Conservation (phyloP, 2,797 vertebrate genomes). For the Pseudocheirus occidentalis region DNA sequence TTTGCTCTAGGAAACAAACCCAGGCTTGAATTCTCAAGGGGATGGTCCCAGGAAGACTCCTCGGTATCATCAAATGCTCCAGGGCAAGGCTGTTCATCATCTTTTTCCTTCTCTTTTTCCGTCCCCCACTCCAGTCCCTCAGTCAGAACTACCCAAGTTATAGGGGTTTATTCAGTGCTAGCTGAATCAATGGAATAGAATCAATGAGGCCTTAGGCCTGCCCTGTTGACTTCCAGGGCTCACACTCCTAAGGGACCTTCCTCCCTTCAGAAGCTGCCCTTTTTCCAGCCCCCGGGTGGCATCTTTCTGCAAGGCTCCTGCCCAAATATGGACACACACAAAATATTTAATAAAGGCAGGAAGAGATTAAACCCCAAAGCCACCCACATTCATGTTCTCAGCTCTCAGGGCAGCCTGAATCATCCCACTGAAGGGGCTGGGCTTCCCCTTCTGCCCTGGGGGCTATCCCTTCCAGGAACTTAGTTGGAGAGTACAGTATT, state of each 20-base stretch:
- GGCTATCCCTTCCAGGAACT: constrained; percentile 25
- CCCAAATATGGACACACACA: constrained; percentile 49
- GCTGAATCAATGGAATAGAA: background rate
- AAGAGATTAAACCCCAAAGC: constrained; percentile 59
- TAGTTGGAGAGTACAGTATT: background rate
- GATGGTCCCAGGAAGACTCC: background rate
- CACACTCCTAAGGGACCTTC: background rate
- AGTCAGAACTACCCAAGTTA: too few species aligned
- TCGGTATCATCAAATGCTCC: rapidly evolving
- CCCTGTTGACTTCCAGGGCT: background rate
- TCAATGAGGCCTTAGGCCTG: background rate
- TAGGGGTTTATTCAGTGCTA: background rate
- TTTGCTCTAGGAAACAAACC: background rate
- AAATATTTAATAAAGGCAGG: constrained; percentile 61
- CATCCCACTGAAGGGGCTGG: constrained; percentile 62
- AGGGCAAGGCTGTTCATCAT: background rate
- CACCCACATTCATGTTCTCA: constrained; percentile 75
- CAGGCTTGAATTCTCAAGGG: background rate
- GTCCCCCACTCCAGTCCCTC: background rate
- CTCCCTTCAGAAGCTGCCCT: background rate
- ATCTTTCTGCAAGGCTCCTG: constrained; percentile 34
- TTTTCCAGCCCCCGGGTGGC: constrained; percentile 63
- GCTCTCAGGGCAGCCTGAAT: constrained; percentile 73
- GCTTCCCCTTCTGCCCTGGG: constrained; percentile 39
- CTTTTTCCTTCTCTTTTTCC: background rate